These are phyloP conservation scores for Chouioia cunea DNA, from an alignment of 2,888 invertebrate genomes.

Conservation along the genomic window DNA sequence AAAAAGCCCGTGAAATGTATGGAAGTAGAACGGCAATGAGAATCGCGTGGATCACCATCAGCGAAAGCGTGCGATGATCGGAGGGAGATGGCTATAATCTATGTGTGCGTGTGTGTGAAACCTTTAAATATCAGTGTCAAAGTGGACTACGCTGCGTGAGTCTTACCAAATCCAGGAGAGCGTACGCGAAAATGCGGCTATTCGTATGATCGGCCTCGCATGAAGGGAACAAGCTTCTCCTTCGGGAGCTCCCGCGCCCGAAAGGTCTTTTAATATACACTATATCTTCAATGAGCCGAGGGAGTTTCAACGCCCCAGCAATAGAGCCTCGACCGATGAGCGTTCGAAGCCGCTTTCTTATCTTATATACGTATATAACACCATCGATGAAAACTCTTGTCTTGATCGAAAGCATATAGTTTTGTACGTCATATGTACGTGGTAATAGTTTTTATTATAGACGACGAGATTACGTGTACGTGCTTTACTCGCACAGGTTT, in stretches of 20 bases:
- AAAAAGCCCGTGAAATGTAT: no score
- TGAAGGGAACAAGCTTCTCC: slow-evolving; percentile 10
- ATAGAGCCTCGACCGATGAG: not conserved
- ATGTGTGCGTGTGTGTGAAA: slow-evolving; percentile 7
- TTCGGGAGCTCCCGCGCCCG: slow-evolving; percentile 49
- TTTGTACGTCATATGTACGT: no score
- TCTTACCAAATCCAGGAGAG: slow-evolving; percentile 56
- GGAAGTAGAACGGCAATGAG: no score
- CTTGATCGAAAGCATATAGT: no score
- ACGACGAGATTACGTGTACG: no score
- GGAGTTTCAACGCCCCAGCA: slow-evolving; percentile 55
- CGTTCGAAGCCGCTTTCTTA: not conserved
- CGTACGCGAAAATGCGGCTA: slow-evolving; percentile 64
- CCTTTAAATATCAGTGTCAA: slow-evolving; percentile 49
- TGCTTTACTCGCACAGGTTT: no score
- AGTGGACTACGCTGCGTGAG: slow-evolving; percentile 51
- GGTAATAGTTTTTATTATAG: no score
- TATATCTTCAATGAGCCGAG: slow-evolving; percentile 64
- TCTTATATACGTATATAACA: no score
- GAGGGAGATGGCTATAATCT: no score
- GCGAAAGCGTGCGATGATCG: no score
- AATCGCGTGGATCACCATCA: no score
- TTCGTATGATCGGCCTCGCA: slow-evolving; percentile 67
- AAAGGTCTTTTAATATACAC: slow-evolving; percentile 69
- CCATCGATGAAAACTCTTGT: no score